Conservation (phyloP, 2,888 invertebrate species). For the Pseudoips prasinana region DNA sequence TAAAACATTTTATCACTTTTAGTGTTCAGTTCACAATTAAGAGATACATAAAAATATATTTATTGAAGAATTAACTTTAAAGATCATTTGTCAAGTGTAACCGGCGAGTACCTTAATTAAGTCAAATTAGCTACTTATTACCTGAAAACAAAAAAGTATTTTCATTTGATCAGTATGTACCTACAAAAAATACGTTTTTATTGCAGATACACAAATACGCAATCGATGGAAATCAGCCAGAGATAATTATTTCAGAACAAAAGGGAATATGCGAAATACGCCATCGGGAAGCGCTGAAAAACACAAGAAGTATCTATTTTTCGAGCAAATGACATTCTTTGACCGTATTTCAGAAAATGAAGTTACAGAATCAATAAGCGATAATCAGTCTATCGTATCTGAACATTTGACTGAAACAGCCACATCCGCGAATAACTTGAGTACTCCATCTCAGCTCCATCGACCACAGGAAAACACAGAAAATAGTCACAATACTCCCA, state of each 20-base stretch:
- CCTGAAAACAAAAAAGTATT: conserved; percentile 24
- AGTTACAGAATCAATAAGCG: conserved; percentile 8
- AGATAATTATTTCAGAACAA: conserved; percentile 9
- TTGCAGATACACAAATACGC: conserved; percentile 17
- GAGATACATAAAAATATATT: no score
- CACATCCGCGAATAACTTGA: no score
- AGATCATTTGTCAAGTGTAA: no score
- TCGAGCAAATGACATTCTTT: conserved; percentile 10
- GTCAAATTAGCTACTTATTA: no score
- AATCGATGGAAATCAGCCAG: conserved; percentile 16
- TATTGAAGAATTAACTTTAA: no score
- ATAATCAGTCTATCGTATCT: background rate
- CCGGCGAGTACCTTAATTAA: no score
- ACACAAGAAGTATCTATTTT: conserved; percentile 9
- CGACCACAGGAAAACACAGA: background rate
- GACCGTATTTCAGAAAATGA: conserved; percentile 8
- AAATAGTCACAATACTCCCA: background rate
- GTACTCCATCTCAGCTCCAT: no score
- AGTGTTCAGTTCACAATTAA: no score
- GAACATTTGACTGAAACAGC: background rate
- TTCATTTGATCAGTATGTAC: background rate
- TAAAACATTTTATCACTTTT: no score
- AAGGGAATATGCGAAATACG: conserved; percentile 9
- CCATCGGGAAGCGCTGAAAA: conserved; percentile 12
- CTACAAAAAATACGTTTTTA: conserved; percentile 6